A percentile compares a stretch with the other conserved stretches of the same genome.
Conservation (phyloP, 2,888 invertebrate genomes). For the Rhimphoctona megacephalus region DNA sequence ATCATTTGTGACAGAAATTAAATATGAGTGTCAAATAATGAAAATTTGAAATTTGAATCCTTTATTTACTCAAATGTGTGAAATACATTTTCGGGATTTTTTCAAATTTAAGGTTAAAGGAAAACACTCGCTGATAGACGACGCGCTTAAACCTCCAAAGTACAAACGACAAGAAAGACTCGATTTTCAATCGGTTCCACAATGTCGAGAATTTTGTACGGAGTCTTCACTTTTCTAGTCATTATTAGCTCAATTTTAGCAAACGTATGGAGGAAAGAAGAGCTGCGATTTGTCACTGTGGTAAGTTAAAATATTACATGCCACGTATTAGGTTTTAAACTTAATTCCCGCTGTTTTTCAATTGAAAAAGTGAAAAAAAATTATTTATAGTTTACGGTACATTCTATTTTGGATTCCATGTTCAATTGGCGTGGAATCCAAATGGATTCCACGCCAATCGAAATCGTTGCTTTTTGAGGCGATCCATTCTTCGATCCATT, state of each 20-base stretch:
- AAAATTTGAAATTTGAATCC: background rate
- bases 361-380: too few species aligned
- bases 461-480: too few species aligned
- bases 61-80: background rate
- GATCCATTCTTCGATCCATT: too few species aligned
- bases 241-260: conserved; percentile 30
- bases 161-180: background rate
- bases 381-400: too few species aligned
- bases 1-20: too few species aligned
- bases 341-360: background rate
- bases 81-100: background rate
- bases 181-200: conserved; percentile 1
- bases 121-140: background rate
- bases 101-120: background rate
- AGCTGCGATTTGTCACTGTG: conserved; percentile 73
- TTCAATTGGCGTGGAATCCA: too few species aligned
- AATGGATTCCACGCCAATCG: too few species aligned
- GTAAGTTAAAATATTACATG: conserved; percentile 70
- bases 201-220: conserved; percentile 23
- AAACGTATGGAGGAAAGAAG: conserved; percentile 38
- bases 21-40: background rate
- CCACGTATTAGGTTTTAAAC: too few species aligned
- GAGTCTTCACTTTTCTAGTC: conserved; percentile 42
- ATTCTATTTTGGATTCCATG: too few species aligned
- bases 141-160: background rate